phyloP scores from a whole-genome alignment of 2,113 vertebrate species.

The Campylomormyrus tamandua region DNA sequence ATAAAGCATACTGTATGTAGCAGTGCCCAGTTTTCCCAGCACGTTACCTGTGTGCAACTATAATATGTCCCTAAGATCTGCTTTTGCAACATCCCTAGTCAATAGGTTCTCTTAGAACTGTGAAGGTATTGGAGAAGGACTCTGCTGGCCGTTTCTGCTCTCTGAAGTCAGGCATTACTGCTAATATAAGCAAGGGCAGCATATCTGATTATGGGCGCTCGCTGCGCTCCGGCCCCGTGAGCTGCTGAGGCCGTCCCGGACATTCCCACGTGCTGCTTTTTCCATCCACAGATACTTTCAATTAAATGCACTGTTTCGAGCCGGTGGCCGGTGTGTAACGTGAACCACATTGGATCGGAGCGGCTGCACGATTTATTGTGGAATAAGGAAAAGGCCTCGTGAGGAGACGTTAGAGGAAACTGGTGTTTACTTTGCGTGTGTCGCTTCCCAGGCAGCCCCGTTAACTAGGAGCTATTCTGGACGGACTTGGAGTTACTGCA shows the following conservation, averaged over 20 bases:
- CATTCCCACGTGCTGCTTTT: constrained; percentile 39
- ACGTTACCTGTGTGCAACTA: constrained; percentile 58
- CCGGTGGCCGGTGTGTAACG: constrained; percentile 44
- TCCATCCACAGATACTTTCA: constrained; percentile 38
- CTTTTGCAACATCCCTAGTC: constrained; percentile 59
- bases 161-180: constrained; percentile 69
- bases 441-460: neutral
- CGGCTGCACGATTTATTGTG: constrained; percentile 53
- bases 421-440: constrained; percentile 35
- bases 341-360: constrained; percentile 59
- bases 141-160: constrained; percentile 60
- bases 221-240: neutral
- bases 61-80: constrained; percentile 51
- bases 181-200: constrained; percentile 66
- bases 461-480: neutral
- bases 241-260: constrained; percentile 44
- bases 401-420: constrained; percentile 48
- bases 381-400: constrained; percentile 38
- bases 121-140: constrained; percentile 63
- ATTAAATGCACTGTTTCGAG: constrained; percentile 46
- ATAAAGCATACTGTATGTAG: constrained; percentile 18
- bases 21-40: constrained; percentile 48
- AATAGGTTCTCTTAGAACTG: constrained; percentile 66
- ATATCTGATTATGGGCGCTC: constrained; percentile 40
- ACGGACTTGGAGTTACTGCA: neutral